Conservation (phyloP, 2,113 vertebrate species). For the Stercorarius parasiticus region DNA sequence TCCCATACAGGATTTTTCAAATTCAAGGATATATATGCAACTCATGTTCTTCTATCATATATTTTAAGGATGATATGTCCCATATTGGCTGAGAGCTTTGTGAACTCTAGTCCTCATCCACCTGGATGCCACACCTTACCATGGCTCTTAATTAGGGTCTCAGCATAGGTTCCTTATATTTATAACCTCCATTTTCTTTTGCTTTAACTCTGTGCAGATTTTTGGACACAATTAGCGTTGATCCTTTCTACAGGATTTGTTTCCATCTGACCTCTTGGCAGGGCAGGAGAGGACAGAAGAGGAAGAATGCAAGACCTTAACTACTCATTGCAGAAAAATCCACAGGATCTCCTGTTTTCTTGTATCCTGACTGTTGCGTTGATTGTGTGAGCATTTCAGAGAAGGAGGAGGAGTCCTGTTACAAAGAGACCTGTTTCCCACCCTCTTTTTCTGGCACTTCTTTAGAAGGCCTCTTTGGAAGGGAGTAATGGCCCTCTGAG, state of each 20-base stretch:
- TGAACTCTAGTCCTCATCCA: neutral
- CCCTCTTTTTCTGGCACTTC: neutral
- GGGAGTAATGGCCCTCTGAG: conserved; percentile 41
- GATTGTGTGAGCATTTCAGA: neutral
- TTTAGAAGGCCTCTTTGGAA: conserved; percentile 39
- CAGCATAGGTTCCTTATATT: neutral
- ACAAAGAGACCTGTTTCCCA: conserved; percentile 22
- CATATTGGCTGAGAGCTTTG: neutral
- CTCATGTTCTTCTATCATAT: neutral
- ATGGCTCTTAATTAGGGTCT: neutral
- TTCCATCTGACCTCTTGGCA: neutral
- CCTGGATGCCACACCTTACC: neutral
- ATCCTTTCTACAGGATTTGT: neutral
- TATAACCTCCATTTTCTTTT: neutral
- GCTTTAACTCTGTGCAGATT: neutral
- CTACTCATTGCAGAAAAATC: neutral
- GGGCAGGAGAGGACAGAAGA: neutral
- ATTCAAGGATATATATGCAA: neutral
- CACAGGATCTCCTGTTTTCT: neutral
- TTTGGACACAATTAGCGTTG: neutral
- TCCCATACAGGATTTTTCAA: neutral
- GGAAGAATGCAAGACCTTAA: neutral
- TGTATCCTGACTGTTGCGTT: neutral
- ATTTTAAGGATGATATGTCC: neutral
- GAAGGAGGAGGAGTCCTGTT: neutral